A percentile compares a stretch with the other conserved stretches of the same genome.
These are phyloP conservation scores for Pelecanoides urinatrix DNA, from an alignment of 2,113 vertebrate species.

Conservation along the genomic window DNA sequence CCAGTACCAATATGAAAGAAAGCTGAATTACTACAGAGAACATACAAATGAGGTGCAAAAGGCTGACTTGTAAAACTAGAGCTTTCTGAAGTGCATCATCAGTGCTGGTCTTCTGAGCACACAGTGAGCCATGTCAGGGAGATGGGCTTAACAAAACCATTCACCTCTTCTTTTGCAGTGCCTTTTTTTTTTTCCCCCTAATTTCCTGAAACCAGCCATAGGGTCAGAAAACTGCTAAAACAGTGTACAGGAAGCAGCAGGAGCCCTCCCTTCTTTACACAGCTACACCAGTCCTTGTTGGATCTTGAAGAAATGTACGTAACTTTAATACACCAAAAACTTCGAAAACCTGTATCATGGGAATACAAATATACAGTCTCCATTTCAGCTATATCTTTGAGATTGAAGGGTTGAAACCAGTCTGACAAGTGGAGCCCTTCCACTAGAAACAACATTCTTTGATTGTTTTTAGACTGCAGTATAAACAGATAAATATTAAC, in stretches of 20 bases:
- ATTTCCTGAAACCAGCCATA: background rate
- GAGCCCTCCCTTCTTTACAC: background rate
- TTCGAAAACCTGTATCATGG: rapidly evolving
- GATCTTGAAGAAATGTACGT: rapidly evolving
- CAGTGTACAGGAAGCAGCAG: background rate
- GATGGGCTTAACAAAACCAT: background rate
- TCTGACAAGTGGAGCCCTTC: background rate
- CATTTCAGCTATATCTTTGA: background rate
- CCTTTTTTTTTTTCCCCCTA: background rate
- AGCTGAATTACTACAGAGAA: background rate
- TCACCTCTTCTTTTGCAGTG: background rate
- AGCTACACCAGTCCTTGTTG: background rate
- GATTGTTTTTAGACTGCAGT: background rate
- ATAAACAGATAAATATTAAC: background rate
- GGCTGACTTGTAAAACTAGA: background rate
- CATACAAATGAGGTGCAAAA: background rate
- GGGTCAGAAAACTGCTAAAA: background rate
- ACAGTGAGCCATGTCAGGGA: background rate
- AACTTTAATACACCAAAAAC: background rate
- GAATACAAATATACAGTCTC: background rate
- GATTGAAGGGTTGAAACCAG: background rate
- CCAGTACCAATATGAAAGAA: background rate
- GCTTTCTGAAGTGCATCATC: background rate
- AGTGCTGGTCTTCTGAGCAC: background rate
- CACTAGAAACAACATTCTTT: background rate